A percentile compares a stretch with the other conserved stretches of the same genome.
These are phyloP conservation scores for Diarsia brunnea DNA, from an alignment of 2,888 invertebrate species.

Conservation along the genomic window DNA sequence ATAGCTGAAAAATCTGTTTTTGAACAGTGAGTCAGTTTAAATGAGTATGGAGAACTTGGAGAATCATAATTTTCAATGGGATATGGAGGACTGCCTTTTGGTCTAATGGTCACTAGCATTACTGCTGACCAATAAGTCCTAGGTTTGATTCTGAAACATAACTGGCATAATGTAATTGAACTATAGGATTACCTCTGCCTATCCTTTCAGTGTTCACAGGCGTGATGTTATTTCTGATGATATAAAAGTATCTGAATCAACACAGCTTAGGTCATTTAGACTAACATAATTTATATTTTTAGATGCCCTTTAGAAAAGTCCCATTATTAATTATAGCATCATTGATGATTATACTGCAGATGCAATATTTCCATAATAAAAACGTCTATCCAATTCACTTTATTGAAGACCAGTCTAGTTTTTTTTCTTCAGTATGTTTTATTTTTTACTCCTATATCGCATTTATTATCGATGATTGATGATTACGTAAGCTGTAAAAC, in stretches of 20 bases:
- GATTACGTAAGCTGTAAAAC: constrained; percentile 35
- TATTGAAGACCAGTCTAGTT: background rate
- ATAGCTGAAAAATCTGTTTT: constrained; percentile 8
- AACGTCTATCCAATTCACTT: constrained; percentile 5
- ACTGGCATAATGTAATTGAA: background rate
- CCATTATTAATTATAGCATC: background rate
- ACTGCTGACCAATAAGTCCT: background rate
- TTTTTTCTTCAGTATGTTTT: background rate
- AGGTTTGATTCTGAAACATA: background rate
- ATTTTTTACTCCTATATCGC: constrained; percentile 1
- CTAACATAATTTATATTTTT: background rate
- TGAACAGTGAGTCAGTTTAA: background rate
- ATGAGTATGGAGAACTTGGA: background rate
- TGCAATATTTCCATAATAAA: constrained; percentile 14
- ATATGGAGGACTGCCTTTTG: background rate
- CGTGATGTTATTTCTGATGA: background rate
- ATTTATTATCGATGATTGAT: constrained; percentile 37
- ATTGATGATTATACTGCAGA: constrained; percentile 3
- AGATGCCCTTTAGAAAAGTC: background rate
- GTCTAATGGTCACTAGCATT: background rate
- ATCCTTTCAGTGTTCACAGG: background rate
- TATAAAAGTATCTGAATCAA: background rate
- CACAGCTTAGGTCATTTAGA: background rate
- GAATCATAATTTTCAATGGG: background rate
- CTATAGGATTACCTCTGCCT: background rate